A percentile compares a stretch with the other conserved stretches of the same genome.
phyloP scores from a whole-genome alignment of 2,113 vertebrate species.

The Mesocricetus auratus region DNA sequence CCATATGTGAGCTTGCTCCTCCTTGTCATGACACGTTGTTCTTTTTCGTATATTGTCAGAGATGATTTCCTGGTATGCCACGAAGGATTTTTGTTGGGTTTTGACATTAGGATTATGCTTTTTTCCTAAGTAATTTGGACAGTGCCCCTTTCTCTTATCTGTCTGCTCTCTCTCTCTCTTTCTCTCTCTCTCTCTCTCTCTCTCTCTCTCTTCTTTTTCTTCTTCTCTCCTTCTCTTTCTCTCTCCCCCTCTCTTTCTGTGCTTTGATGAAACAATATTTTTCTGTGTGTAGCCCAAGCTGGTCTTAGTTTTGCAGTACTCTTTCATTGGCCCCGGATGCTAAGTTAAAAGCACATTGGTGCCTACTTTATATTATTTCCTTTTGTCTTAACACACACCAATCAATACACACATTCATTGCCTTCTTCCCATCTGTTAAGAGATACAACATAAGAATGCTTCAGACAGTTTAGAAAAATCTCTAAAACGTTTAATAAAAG shows the following conservation, averaged over 20 bases:
- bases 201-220: too few relatives aligned
- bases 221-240: background rate
- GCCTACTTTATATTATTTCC: background rate
- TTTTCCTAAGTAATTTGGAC: background rate
- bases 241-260: background rate
- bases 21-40: background rate
- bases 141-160: background rate
- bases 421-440: conserved; percentile 76
- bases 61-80: background rate
- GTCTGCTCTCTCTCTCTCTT: background rate
- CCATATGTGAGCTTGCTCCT: background rate
- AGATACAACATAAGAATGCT: conserved; percentile 48
- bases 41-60: background rate
- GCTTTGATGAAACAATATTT: background rate
- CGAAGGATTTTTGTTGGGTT: background rate
- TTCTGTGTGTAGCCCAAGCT: background rate
- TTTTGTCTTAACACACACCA: background rate
- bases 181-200: too few relatives aligned
- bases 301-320: background rate
- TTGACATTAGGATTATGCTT: background rate
- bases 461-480: conserved; percentile 63
- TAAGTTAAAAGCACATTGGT: background rate
- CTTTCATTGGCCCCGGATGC: background rate
- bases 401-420: background rate
- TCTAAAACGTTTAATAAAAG: conserved; percentile 52